A percentile compares a stretch with the other conserved stretches of the same genome.
Conservation (phyloP, 2,797 vertebrate species). For the Phalanger gymnotis region DNA sequence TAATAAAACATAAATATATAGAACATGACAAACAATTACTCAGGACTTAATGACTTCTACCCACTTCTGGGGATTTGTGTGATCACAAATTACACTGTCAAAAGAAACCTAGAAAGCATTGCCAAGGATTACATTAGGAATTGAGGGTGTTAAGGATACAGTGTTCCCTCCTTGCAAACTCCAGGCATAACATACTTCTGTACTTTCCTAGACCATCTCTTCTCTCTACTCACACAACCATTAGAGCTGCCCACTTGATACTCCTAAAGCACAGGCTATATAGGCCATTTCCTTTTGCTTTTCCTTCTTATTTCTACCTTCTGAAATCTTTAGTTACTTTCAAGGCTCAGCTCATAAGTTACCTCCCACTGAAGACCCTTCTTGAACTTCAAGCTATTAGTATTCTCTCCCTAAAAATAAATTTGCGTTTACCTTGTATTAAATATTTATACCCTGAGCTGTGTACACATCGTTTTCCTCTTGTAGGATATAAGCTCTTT, state of each 20-base stretch:
- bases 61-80: neutral
- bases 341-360: neutral
- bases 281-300: neutral
- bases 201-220: neutral
- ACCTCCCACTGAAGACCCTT: neutral
- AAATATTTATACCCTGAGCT: too few relatives aligned
- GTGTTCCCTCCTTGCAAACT: neutral
- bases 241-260: neutral
- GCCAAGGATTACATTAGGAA: neutral
- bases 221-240: neutral
- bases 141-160: neutral
- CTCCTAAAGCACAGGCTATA: neutral
- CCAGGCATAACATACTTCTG: neutral
- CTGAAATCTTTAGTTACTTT: neutral
- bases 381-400: neutral
- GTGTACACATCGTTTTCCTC: too few relatives aligned
- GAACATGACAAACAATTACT: neutral
- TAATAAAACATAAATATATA: neutral
- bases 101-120: neutral
- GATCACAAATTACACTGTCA: neutral
- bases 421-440: neutral
- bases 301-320: neutral
- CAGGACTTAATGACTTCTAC: neutral
- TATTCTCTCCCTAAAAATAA: neutral
- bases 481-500: too few relatives aligned